Evolutionary conservation across 2,113 vertebrate genomes (phyloP), one percentile per base, ranked within the genome.

Genomic region (Otis tarda): DNA sequence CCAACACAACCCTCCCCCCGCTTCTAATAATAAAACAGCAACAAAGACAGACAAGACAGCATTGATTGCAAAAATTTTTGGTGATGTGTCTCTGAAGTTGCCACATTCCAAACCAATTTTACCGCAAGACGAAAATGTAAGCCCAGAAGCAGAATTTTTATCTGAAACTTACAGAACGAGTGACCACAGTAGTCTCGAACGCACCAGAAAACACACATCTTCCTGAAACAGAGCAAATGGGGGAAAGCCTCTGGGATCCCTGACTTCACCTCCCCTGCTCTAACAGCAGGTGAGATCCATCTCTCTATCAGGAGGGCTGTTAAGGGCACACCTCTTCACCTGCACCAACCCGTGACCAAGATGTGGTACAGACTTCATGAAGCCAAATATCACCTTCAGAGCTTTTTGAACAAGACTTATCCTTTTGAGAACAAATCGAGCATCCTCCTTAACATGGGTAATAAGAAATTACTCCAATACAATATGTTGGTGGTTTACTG

Each of bases 101-200:
- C 49, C 49, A 75, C 35, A 8, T 61, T 56, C 9, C 49, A 63
- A 69, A 52, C 11, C 16, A 14, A 16, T 12, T 37, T 41, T 12
- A 41, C 14, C 4, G 2, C 13, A 55, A 37, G 8, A 43, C 25
- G 21, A 55, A 67, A 55, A 35, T 1, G 2, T 10, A 56, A 28
- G 3, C 15, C 47, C 25, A 7, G 30, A 19, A 71, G 21, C 8
- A 53, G 19, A 56, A 37, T 27, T 79, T 39, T 59, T 23, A 74
- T 6, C 47, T 50, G 30, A 67, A 73, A 47, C 31, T 45, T 61
- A 50, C 18, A 10, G 16, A 30, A 43, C 13, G 39, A n/a, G 5
- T 1, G 2, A 33, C 20, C 24, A 13, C 21, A 2, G n/a, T 1
- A 70, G 35, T 19, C 28, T 60, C 11, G 0, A 56, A 50, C 0